Evolutionary conservation across 2,888 invertebrate genomes (phyloP).

Genomic region (Melipona beecheii): DNA sequence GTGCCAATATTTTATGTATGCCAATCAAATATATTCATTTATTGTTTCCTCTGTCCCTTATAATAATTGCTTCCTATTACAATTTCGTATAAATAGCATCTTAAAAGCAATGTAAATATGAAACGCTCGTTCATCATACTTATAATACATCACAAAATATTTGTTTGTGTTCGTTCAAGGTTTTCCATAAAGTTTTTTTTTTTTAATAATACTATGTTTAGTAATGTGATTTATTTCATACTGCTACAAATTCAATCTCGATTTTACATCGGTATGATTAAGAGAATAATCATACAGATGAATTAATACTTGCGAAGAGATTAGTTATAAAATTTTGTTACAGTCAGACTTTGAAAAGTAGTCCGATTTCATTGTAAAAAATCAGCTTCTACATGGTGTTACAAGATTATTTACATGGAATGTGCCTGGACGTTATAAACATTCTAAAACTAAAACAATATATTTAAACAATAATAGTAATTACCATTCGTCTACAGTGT

Average conservation of each 20-base stretch:
- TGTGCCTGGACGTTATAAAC: conserved; percentile 14
- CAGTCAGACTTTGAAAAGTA: not conserved
- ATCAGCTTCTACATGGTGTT: not conserved
- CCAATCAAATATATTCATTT: conserved; percentile 10
- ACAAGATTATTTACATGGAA: conserved; percentile 50
- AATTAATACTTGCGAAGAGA: not conserved
- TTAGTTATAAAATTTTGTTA: conserved; percentile 2
- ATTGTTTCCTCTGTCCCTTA: not conserved
- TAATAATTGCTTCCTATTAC: not conserved
- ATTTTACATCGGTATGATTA: not conserved
- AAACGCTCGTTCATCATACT: not conserved
- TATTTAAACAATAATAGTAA: conserved; percentile 11
- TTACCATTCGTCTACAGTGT: not conserved
- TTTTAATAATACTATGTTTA: conserved; percentile 2
- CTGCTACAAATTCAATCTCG: conserved; percentile 23
- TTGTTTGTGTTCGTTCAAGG: not conserved
- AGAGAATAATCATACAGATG: not conserved
- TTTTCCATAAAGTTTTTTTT: not conserved
- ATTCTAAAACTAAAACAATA: conserved; percentile 16
- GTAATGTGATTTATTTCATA: conserved; percentile 41
- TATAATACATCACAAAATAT: not conserved
- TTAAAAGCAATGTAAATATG: not conserved
- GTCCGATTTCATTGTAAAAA: not conserved
- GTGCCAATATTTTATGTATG: not conserved
- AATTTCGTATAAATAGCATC: not conserved